Evolutionary conservation across 2,113 vertebrate genomes (phyloP).

Genomic region (Sapajus apella): DNA sequence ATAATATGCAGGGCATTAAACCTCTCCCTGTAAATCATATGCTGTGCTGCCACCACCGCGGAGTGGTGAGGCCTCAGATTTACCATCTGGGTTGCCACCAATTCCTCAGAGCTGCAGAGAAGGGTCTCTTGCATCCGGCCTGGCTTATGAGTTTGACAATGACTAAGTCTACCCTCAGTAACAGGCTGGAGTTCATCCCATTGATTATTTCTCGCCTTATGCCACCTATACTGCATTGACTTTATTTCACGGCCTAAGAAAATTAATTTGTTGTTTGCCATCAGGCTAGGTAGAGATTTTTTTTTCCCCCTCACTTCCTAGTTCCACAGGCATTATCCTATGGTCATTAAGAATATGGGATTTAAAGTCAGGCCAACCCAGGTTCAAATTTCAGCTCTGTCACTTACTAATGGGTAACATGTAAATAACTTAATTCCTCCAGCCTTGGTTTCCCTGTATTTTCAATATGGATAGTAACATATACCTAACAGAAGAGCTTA

Average conservation of each 20-base stretch:
- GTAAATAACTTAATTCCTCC: neutral
- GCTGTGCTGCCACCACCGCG: fast-evolving
- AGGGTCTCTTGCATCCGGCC: neutral
- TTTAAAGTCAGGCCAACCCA: neutral
- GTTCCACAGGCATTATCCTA: neutral
- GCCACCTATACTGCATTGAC: neutral
- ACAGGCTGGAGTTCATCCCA: neutral
- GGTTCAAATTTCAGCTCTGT: neutral
- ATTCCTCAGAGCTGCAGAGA: neutral
- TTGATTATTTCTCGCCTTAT: neutral
- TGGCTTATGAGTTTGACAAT: neutral
- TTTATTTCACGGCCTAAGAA: neutral
- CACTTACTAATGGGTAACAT: neutral
- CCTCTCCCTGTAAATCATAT: neutral
- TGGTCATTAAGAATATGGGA: neutral
- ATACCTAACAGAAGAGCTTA: neutral
- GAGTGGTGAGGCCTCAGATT: neutral
- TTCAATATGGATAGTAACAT: neutral
- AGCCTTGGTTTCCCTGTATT: neutral
- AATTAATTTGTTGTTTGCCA: neutral
- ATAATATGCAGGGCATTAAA: neutral
- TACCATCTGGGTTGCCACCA: neutral
- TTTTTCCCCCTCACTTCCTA: neutral
- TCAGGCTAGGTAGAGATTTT: neutral
- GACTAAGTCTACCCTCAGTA: neutral